Evolutionary conservation across 2,888 invertebrate genomes (phyloP), one percentile per base, ranked within the genome.

Genomic region (Chrysina gloriosa): DNA sequence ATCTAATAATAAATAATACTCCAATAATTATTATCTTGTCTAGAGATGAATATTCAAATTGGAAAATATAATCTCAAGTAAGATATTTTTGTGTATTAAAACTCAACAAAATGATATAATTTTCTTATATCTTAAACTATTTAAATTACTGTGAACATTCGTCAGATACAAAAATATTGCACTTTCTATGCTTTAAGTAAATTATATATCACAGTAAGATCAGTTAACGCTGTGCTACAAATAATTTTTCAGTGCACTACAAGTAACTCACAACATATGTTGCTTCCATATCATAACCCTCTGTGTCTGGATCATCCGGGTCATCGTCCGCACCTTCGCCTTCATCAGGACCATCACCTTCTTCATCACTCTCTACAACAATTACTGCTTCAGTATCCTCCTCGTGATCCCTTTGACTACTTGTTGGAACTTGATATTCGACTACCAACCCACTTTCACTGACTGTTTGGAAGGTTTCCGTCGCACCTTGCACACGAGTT

Each of bases 371-470:
- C 78, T 92, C 93, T 0, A 92, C 91, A 2, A 92, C 89, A 47
- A 93, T 90, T 42, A 93, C 91, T 68, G 79, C 81, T 56, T 81
- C 82, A 64, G 78, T 79, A 73, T 93, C 93, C 78, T 94, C 93
- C 77, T 94, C 92, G 79, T 94, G 94, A 79, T 94, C 94, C 68
- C 94, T 88, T 77, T 94, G 93, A 25, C 94, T 94, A 19, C 94
- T 94, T 0, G 94, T 94, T 4, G 94, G 94, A 67, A 94, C 93
- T 84, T 94, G 91, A 79, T 91, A 91, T 78, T 93, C 92, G n/a
- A 91, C 91, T 77, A 90, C 89, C 48, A 88, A 73, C 21, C 85
- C 89, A 1, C 89, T 89, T 71, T 89, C 86, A 67, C 88, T 69
- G 3, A 69, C 69, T 45, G 66, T 69, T 11, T 72, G 72, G 39